Base-by-base conservation (phyloP, 2,113 vertebrate species). In the Axis porcinus region DNA sequence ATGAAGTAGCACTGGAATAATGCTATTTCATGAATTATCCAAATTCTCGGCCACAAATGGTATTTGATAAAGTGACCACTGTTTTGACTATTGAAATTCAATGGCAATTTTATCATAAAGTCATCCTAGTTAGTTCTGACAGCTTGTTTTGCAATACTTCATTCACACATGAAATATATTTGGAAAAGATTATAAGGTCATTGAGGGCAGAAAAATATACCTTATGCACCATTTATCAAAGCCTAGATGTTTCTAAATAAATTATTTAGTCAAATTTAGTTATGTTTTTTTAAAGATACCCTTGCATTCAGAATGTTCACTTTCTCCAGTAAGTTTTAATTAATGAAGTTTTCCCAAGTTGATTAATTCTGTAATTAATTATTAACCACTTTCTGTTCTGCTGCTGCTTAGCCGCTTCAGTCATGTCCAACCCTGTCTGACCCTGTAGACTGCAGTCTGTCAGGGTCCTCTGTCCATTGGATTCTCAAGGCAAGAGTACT, bases 1-100 rank as follows among this genome's bases (percentile, higher is more conserved):
- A n/a, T 86, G 8, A 93, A 90, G 14, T 5, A 64, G 15, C 10
- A 13, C 3, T 83, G 55, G 45, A 95, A 43, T 95, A 10, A 83
- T 87, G 45, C 23, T 78, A 45, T 86, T 81, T 86, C 5, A n/a
- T 74, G 7, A 96, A 84, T 91, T 25, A 85, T 86, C 4, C 10
- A 81, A 33, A 58, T 87, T 64, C 58, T 74, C 6, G 2, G 17
- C 64, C 25, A 82, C 21, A 86, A 86, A 76, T 64, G 1, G 11
- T 30, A 82, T 95, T 50, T 90, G 33, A 83, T 76, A 57, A 82
- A 95, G 10, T 36, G 17, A 64, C 45, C 6, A 47, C 0, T 58
- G 14, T 21, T 93, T 90, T 60, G n/a, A 86, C 47, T 86, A 30
- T 36, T 96, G 90, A 93, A 97, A 67, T 93, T 25, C 60, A 52